Evolutionary conservation across 2,888 invertebrate genomes (phyloP).

Genomic region (Ophioninae sp.): DNA sequence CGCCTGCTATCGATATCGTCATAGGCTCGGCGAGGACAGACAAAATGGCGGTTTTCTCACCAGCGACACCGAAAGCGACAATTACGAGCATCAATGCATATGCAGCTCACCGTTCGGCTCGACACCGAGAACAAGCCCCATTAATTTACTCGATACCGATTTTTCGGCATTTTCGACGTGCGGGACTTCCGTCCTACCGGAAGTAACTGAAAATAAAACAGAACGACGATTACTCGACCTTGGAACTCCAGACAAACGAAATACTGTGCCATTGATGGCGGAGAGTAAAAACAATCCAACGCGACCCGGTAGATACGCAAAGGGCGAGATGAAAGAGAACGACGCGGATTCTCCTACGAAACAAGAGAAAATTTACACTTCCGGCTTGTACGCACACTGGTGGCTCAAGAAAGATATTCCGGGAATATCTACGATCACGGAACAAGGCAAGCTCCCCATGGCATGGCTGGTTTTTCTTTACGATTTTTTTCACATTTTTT

Average conservation of each 20-base stretch:
- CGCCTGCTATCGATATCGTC: constrained; percentile 68
- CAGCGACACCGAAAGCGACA: constrained; percentile 79
- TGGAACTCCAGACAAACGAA: not conserved
- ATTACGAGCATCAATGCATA: constrained; percentile 87
- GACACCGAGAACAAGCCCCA: constrained; percentile 85
- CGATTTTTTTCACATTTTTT: constrained; percentile 63
- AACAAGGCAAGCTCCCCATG: constrained; percentile 80
- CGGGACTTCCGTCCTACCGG: not conserved
- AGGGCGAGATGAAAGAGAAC: constrained; percentile 56
- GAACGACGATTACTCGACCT: too few species aligned
- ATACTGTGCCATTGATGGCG: not conserved
- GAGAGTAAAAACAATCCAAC: not conserved
- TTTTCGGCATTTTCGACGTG: constrained; percentile 65
- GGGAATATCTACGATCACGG: constrained; percentile 69
- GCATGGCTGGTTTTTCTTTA: constrained; percentile 79
- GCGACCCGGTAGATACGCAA: not conserved
- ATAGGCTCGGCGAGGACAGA: constrained; percentile 63
- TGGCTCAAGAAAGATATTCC: constrained; percentile 91
- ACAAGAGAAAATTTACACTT: constrained; percentile 85
- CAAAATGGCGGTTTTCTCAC: constrained; percentile 30
- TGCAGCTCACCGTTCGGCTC: constrained; percentile 89
- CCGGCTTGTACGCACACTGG: constrained; percentile 95
- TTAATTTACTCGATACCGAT: constrained; percentile 81
- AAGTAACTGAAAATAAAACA: not conserved
- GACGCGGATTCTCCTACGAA: constrained; percentile 73